Evolutionary conservation across 2,113 vertebrate genomes (phyloP), one percentile per base, ranked within the genome.

Genomic region (Cygnus atratus): DNA sequence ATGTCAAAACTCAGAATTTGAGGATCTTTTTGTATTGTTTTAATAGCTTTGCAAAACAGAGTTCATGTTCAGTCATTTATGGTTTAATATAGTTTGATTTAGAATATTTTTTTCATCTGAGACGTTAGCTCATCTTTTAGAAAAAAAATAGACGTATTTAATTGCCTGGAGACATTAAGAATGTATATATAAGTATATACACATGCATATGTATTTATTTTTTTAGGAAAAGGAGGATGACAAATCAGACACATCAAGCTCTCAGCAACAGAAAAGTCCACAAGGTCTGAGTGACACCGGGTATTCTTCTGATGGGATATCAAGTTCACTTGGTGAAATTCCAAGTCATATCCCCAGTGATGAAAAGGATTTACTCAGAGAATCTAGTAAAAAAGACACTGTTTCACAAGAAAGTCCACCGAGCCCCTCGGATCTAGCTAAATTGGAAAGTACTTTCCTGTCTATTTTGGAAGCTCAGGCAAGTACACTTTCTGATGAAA

Each of bases 381-480:
- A 98, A 92, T 96, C 97, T 88, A 77, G 33, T 74, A 97, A 98
- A 85, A 98, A 98, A 96, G 98, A 98, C 50, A 93, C 81, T 15
- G 50, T 96, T 92, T 95, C 96, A 37, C 98, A 98, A 94, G 98
- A 98, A 95, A 99, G 98, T 95, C 99, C 98, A 43, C 98, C 98
- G 26, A 99, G 99, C 95, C 99, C 98, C 44, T 98, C 99, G 77
- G 99, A 99, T 96, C 96, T 99, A 62, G 98, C 99, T 72, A 99
- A 99, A 96, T 88, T 99, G 74, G 99, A 99, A 97, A 99, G 98
- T 93, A 99, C 98, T 4, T 99, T 99, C 55, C 98, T 99, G 52
- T 99, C 99, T 57, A 99, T 99, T 97, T 98, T 99, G 94, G 98
- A 99, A 97, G 98, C 99, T 93, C 98, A 99, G 95, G 93, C 97